Base-by-base conservation (phyloP, 37 sponge, comb jelly and placozoan species). In the Beroe ovata region DNA sequence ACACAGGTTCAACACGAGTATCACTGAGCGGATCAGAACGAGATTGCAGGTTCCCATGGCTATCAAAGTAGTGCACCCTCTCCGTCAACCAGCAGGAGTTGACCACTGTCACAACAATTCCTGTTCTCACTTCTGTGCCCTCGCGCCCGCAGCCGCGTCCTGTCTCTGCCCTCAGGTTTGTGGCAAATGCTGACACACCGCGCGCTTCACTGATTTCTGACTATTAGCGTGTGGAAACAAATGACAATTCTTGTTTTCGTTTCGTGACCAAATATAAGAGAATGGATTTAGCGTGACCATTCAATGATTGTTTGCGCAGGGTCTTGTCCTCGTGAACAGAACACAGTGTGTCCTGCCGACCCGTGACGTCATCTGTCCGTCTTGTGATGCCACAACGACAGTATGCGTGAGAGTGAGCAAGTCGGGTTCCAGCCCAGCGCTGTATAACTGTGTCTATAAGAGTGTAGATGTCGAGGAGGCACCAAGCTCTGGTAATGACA, bases 101-200 rank as follows among this genome's bases (percentile, higher is more conserved):
- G 20, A 42, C 54, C 38, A 8, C 4, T 77, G 84, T 77, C 19
- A 14, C 42, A 19, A 39, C 54, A 8, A 39, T 2, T 32, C n/a
- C 54, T 77, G 84, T 25, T 77, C 84, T 25, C 84, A 77, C 47
- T 39, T 40, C 54, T 77, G 84, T 77, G 36, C 33, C 8, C 47
- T 77, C 8, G 28, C 3, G 8, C 28, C 23, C 3, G 41, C 1
- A n/a, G 41, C 28, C 14, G 47, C 47, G 35, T 19, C 54, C 21
- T 77, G 84, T 77, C 54, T 39, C 42, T 77, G 84, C 28, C 84
- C 84, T n/a, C 22, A 77, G 84, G 84, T 77, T 4, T 26, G 63
- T 23, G 4, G 63, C 11, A 47, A 47, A 47, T 47, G 54, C 54
- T 47, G 54, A n/a, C n/a, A n/a, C n/a, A n/a, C n/a, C n/a, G n/a